Base-by-base conservation (phyloP, 2,113 vertebrate genomes). In the Cyanistes caeruleus region DNA sequence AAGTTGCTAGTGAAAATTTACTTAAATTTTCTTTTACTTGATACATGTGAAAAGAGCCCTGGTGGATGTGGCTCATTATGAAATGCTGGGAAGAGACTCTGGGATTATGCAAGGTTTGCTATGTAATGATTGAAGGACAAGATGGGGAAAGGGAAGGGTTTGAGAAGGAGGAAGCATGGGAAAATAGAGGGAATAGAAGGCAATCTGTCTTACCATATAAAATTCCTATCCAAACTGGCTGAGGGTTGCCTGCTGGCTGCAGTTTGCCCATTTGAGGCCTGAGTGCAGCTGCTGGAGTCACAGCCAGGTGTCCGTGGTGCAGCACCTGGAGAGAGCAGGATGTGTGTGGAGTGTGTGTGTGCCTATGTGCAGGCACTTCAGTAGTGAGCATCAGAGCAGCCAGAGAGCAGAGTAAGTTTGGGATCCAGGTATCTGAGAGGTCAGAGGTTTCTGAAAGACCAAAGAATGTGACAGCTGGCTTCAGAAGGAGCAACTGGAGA, bases 291-390 rank as follows among this genome's bases (percentile, higher is more conserved):
- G 1, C 43, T 41, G n/a, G 13, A 53, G 49, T 16, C 37, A 84
- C 73, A 15, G 10, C 41, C 1, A 0, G 1, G 1, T 25, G 27
- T 21, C 30, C 5, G 0, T 12, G 44, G 24, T 20, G 35, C 52
- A 62, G 41, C 52, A 56, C 12, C 17, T 67, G 53, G 23, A 52
- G 58, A 31, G 14, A 39, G 2, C 5, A 3, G 23, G 43, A 12
- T 11, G 43, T 31, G 7, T 9, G 2, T 1, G 1, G 0, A 17
- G 13, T 1, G 10, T 6, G 9, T 14, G 23, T 53, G 43, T 23
- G 20, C 5, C 13, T 31, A 1, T 8, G 30, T 39, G 44, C 39
- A 51, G n/a, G 12, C 31, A 12, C 13, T 28, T 53, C 21, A 16
- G 20, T 2, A 33, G 17, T 3, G 14, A 73, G 12, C 21, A 30